phyloP scores from a whole-genome alignment of 2,113 vertebrate species.

The Acanthisitta chloris region DNA sequence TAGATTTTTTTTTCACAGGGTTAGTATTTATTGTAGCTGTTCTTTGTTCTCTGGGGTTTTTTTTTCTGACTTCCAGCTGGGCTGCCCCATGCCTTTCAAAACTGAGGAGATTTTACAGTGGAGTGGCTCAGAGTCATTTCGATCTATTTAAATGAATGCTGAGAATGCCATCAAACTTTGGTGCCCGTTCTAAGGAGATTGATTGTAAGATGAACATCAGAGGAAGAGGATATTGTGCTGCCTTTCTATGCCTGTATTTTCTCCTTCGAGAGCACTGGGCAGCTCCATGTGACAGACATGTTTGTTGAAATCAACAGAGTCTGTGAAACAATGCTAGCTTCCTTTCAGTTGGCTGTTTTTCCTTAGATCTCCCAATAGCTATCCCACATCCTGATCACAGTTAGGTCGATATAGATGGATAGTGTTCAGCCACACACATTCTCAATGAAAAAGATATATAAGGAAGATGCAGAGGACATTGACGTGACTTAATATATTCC shows the following conservation, averaged over 20 bases:
- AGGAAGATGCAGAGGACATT: background rate
- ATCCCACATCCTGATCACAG: background rate
- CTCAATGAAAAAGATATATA: background rate
- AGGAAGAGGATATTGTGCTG: background rate
- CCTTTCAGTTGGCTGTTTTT: background rate
- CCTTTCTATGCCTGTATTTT: background rate
- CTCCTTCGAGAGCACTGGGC: background rate
- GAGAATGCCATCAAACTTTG: background rate
- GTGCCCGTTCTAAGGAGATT: background rate
- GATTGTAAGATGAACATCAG: background rate
- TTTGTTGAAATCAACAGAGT: background rate
- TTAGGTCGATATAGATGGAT: background rate
- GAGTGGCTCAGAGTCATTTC: background rate
- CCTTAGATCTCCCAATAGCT: background rate
- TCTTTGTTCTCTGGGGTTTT: conserved; percentile 15
- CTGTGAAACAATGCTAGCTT: background rate
- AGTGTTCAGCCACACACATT: background rate
- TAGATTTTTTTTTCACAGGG: background rate
- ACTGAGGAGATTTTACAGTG: background rate
- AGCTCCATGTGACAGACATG: background rate
- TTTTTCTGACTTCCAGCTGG: background rate
- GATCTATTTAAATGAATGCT: background rate
- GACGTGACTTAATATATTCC: background rate
- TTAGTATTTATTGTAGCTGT: conserved; percentile 35
- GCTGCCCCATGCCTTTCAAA: background rate